A percentile compares a stretch with the other conserved stretches of the same genome.
Evolutionary conservation across 2,113 vertebrate species (phyloP).

Genomic region (Phyllopteryx taeniolatus): DNA sequence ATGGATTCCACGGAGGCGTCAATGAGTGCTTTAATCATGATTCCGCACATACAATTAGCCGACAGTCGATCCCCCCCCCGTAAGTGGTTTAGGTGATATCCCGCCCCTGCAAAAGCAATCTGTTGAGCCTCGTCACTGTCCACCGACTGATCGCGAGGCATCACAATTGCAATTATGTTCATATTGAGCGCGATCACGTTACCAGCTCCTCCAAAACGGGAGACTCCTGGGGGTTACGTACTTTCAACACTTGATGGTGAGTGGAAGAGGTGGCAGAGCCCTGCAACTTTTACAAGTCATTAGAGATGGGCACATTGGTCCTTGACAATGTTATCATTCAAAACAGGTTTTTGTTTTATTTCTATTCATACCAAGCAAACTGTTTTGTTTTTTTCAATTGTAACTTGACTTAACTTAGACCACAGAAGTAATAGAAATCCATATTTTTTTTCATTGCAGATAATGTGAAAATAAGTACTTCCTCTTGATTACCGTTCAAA

Average conservation of each 20-base stretch:
- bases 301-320: no score
- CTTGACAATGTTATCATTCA: no score
- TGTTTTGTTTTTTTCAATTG: no score
- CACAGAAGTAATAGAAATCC: no score
- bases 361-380: no score
- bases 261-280: background rate
- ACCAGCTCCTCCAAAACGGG: background rate
- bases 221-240: background rate
- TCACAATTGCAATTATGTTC: slow-evolving; percentile 1
- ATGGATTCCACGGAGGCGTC: background rate
- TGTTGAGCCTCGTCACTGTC: background rate
- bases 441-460: no score
- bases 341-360: no score
- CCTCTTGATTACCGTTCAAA: no score
- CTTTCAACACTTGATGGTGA: background rate
- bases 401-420: no score
- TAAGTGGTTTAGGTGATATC: background rate
- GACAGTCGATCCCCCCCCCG: background rate
- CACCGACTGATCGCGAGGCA: background rate
- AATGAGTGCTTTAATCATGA: background rate
- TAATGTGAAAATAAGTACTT: no score
- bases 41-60: background rate
- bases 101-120: background rate
- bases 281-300: background rate
- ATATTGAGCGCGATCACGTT: background rate